Conservation (phyloP, 1,140 invertebrate species). For the Papilio dardanus region DNA sequence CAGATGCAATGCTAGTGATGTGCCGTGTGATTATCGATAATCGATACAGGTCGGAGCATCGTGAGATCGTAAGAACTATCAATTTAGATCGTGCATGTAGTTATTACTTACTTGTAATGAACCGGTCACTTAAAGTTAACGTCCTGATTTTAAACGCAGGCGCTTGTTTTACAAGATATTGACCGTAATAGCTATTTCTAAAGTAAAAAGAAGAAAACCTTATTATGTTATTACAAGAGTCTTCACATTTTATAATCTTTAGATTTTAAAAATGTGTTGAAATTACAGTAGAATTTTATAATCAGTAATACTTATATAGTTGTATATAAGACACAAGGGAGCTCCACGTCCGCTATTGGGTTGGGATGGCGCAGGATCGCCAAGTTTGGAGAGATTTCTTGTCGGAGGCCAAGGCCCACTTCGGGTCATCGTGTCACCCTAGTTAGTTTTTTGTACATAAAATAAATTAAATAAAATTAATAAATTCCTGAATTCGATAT, state of each 20-base stretch:
- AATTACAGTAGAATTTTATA: background rate
- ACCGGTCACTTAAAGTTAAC: constrained; percentile 16
- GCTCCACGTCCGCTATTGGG: too few relatives aligned
- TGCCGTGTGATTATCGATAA: constrained; percentile 41
- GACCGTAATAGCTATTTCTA: background rate
- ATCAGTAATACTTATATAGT: background rate
- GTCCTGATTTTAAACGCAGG: constrained; percentile 1
- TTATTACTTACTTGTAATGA: constrained; percentile 34
- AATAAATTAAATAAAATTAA: too few relatives aligned
- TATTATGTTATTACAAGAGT: background rate
- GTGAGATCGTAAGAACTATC: constrained; percentile 14
- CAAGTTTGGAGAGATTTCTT: too few relatives aligned
- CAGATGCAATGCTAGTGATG: constrained; percentile 42
- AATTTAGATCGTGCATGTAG: constrained; percentile 23
- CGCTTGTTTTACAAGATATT: constrained; percentile 12
- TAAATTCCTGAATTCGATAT: constrained; percentile 40
- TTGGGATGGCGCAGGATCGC: too few relatives aligned
- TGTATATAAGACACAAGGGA: too few relatives aligned
- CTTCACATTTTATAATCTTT: background rate
- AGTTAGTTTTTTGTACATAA: too few relatives aligned
- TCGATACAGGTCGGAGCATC: constrained; percentile 18
- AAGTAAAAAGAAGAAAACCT: background rate
- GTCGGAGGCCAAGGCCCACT: too few relatives aligned
- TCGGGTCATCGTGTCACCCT: too few relatives aligned
- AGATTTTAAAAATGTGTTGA: background rate